Percentiles rank a stretch among this genome's conserved stretches.
Conservation (phyloP, 2,797 vertebrate genomes). For the Syncerus caffer region DNA sequence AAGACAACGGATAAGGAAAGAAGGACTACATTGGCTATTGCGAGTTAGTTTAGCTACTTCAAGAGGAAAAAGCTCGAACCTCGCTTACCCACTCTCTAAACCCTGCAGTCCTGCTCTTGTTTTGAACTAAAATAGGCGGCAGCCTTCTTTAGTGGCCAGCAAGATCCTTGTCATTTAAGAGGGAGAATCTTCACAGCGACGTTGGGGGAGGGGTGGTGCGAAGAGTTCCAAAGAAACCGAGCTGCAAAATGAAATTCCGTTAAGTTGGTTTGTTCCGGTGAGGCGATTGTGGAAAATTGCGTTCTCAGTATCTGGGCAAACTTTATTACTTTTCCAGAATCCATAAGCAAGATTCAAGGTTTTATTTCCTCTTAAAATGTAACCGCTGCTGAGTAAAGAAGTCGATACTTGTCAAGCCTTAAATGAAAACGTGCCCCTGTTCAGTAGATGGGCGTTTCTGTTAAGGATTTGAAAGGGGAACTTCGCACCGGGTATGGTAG, state of each 20-base stretch:
- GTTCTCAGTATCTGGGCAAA: not conserved
- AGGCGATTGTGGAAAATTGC: not conserved
- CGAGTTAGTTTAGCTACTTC: not conserved
- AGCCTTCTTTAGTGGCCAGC: slow-evolving; percentile 16
- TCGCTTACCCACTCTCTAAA: not conserved
- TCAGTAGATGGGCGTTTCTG: not conserved
- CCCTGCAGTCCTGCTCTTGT: not conserved
- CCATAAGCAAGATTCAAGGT: slow-evolving; percentile 28
- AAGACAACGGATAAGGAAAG: not conserved
- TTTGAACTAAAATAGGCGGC: slow-evolving; percentile 53
- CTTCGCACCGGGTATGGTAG: not conserved
- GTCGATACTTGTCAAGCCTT: not conserved
- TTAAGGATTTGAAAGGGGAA: not conserved
- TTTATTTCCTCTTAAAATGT: slow-evolving; percentile 32
- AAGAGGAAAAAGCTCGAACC: not conserved
- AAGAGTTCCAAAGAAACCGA: not conserved
- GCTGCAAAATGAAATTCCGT: not conserved
- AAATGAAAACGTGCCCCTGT: not conserved
- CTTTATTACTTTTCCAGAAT: slow-evolving; percentile 33
- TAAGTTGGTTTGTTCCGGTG: not conserved
- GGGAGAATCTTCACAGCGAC: not conserved
- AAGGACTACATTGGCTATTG: not conserved
- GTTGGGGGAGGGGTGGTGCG: not conserved
- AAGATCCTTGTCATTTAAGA: not conserved
- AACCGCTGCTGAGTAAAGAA: not conserved